These are phyloP conservation scores for Tromatobia lineatoria DNA, from an alignment of 2,888 invertebrate genomes.

Conservation along the genomic window DNA sequence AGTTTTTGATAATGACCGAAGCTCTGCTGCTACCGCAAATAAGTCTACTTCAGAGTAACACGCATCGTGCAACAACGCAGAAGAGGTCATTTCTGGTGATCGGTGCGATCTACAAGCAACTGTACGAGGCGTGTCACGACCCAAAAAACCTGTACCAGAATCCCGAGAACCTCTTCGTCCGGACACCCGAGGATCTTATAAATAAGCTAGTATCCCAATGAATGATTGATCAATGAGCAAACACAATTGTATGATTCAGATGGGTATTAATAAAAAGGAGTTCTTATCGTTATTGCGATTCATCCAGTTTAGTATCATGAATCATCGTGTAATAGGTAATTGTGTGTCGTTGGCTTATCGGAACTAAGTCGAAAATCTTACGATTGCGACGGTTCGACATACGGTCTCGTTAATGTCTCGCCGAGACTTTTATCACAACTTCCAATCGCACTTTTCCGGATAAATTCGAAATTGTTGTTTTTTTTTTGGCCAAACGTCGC, in stretches of 20 bases:
- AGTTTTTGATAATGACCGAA: slow-evolving; percentile 94
- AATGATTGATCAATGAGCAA: slow-evolving; percentile 11
- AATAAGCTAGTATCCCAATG: slow-evolving; percentile 85
- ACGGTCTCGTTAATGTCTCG: neutral
- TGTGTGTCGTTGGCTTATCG: neutral
- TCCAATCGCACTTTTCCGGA: too few species aligned
- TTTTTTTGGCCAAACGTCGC: neutral
- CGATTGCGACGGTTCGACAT: neutral
- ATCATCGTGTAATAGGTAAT: neutral
- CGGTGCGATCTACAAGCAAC: slow-evolving; percentile 94
- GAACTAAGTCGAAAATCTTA: neutral
- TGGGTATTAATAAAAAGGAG: slow-evolving; percentile 34
- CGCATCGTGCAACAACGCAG: slow-evolving; percentile 90
- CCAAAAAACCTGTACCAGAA: slow-evolving; percentile 92
- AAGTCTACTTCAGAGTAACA: slow-evolving; percentile 92
- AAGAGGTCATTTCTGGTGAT: slow-evolving; percentile 94
- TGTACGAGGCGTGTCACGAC: slow-evolving; percentile 93
- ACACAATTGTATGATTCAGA: slow-evolving; percentile 33
- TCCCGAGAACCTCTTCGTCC: slow-evolving; percentile 90
- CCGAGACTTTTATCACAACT: too few species aligned
- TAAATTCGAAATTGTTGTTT: neutral
- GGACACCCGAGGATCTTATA: slow-evolving; percentile 91
- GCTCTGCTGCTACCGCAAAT: slow-evolving; percentile 94
- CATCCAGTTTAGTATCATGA: neutral
- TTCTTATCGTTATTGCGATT: slow-evolving; percentile 36